These are phyloP conservation scores for Lethocerus indicus DNA, from an alignment of 1,140 invertebrate species.

Conservation along the genomic window DNA sequence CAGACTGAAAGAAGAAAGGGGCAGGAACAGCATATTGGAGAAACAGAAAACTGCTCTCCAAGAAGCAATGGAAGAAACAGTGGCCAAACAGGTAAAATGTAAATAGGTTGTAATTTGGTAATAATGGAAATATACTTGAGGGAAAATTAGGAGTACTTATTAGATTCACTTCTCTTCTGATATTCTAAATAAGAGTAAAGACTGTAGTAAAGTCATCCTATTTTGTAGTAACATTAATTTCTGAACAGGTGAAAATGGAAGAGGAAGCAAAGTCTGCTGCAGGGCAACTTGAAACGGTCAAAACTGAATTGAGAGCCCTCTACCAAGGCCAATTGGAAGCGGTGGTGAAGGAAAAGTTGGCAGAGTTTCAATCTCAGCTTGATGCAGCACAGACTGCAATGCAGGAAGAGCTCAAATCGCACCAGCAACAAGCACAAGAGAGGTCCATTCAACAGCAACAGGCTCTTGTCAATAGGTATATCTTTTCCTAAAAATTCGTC, in stretches of 20 bases:
- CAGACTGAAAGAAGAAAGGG: constrained; percentile 33
- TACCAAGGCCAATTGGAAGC: constrained; percentile 65
- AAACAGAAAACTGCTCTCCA: constrained; percentile 31
- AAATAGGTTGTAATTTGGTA: neutral
- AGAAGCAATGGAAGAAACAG: constrained; percentile 26
- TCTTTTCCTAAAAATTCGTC: neutral
- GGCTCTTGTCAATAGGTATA: constrained; percentile 52
- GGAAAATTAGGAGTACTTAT: too few relatives aligned
- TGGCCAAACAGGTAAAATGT: constrained; percentile 25
- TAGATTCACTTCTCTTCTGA: too few relatives aligned
- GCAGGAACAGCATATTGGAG: constrained; percentile 27
- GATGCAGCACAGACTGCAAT: constrained; percentile 44
- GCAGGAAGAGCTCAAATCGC: constrained; percentile 40
- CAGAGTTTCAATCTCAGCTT: constrained; percentile 58
- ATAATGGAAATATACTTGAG: constrained; percentile 6
- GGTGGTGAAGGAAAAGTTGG: constrained; percentile 52
- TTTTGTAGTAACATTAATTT: too few relatives aligned
- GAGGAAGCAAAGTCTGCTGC: constrained; percentile 33
- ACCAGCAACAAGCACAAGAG: constrained; percentile 45
- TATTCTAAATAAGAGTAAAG: too few relatives aligned
- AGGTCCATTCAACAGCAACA: constrained; percentile 49
- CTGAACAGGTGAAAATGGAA: too few relatives aligned
- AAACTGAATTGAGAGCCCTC: constrained; percentile 45
- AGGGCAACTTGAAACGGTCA: constrained; percentile 41
- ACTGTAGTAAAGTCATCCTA: too few relatives aligned